A percentile compares a stretch with the other conserved stretches of the same genome.
Conservation (phyloP, 2,797 vertebrate species). For the Erethizon dorsatum region DNA sequence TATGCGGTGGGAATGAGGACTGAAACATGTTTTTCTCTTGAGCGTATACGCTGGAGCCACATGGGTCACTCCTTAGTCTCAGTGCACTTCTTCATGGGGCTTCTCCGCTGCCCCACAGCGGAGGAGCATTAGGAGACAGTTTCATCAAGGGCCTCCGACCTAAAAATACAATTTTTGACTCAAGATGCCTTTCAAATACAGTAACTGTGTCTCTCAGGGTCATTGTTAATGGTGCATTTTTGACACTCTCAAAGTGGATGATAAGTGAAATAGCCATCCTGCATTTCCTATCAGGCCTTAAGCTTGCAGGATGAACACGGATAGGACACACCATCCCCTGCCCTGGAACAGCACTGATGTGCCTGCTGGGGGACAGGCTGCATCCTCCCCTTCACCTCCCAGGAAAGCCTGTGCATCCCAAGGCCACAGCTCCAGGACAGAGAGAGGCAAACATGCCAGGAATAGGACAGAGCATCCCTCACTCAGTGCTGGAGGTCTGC, state of each 20-base stretch:
- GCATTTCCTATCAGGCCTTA: not conserved
- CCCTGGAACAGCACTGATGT: not conserved
- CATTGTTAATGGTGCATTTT: not conserved
- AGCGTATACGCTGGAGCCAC: not conserved
- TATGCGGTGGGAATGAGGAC: not conserved
- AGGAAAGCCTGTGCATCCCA: not conserved
- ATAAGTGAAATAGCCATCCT: not conserved
- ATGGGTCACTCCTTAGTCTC: not conserved
- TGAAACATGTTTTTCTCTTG: not conserved
- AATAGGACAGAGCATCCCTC: not conserved
- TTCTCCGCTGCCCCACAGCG: not conserved
- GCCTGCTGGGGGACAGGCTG: not conserved
- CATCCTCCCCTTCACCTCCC: too few relatives aligned
- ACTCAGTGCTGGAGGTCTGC: not conserved
- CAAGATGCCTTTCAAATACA: not conserved
- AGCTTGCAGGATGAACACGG: not conserved
- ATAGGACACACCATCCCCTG: not conserved
- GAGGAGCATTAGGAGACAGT: not conserved
- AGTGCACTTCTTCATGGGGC: not conserved
- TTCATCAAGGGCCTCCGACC: not conserved
- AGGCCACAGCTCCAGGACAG: not conserved
- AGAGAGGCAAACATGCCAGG: not conserved
- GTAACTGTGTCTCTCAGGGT: not conserved
- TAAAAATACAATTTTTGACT: not conserved
- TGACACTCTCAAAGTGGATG: not conserved